Base-by-base conservation (phyloP, 2,113 vertebrate species). In the Brachyistius frenatus region DNA sequence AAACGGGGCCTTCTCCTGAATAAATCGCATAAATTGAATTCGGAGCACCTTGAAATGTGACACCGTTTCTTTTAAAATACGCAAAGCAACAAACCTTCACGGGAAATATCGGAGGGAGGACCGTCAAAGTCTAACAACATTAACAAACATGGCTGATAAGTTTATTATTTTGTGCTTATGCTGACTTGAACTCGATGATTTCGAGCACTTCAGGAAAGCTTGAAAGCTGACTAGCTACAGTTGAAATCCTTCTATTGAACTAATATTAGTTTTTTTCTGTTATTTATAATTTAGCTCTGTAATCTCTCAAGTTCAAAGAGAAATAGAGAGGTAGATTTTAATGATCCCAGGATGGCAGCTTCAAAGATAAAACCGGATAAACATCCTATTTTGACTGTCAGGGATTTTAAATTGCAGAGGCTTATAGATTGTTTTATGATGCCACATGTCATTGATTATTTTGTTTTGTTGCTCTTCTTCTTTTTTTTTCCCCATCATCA, bases 1-100 rank as follows among this genome's bases (percentile, higher is more conserved):
- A 36, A 33, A 78, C 52, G 33, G 14, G 54, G 71, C 63, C 57
- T 61, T 16, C 78, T 63, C 31, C 36, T 36, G 36, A 65, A 56
- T 72, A 62, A 62, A 63, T 7, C 41, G 47, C 31, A 32, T 36
- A 52, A 32, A 77, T 64, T 69, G 58, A 14, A 81, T 55, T 85
- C n/a, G 44, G 37, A 41, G 16, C 54, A 32, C 37, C 53, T 55
- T 65, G 36, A 68, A 52, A 67, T 75, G 23, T 53, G 63, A 66
- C 31, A 14, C 11, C 5, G 15, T 63, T 66, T 50, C 5, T 53
- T 13, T 44, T 44, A 13, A 44, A 44, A 44, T 44, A 68, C 23
- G 23, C 14, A 47, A 58, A 58, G 23, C 35, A 30, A 23, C 15
- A 50, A n/a, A 50, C 1, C 5, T 2, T 50, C 49, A n/a, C 15